Conservation (phyloP, 2,888 invertebrate genomes). For the Andrena camellia region DNA sequence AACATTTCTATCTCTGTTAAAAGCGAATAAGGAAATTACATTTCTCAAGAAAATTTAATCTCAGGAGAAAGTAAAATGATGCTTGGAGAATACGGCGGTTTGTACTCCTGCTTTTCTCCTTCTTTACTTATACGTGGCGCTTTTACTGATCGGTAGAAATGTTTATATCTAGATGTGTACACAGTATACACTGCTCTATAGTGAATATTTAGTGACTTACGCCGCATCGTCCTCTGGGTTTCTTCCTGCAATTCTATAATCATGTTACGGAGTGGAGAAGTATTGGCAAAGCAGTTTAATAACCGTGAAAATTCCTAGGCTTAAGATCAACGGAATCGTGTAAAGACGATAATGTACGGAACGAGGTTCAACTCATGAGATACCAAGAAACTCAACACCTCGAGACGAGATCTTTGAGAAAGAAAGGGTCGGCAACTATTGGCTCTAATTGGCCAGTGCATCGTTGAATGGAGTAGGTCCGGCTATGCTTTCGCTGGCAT, state of each 20-base stretch:
- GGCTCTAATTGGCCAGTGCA: slow-evolving; percentile 68
- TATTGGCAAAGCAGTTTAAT: background rate
- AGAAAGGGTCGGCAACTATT: slow-evolving; percentile 62
- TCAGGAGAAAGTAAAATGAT: background rate
- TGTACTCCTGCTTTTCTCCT: too few relatives aligned
- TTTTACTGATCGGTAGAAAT: too few relatives aligned
- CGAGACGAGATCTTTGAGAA: slow-evolving; percentile 58
- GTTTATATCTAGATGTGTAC: too few relatives aligned
- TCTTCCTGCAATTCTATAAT: background rate
- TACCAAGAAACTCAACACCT: slow-evolving; percentile 70
- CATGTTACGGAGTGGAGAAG: background rate
- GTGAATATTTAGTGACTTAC: too few relatives aligned
- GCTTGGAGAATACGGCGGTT: too few relatives aligned
- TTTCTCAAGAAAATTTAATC: background rate
- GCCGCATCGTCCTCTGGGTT: background rate
- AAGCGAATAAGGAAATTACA: background rate
- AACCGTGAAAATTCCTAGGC: slow-evolving; percentile 7
- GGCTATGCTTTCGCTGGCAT: slow-evolving; percentile 58
- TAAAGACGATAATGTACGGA: slow-evolving; percentile 37
- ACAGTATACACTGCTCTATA: too few relatives aligned
- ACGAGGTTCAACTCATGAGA: slow-evolving; percentile 50
- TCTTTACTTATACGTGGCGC: too few relatives aligned
- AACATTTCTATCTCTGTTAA: slow-evolving; percentile 10
- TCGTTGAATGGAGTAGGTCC: slow-evolving; percentile 60
- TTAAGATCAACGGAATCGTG: slow-evolving; percentile 12